phyloP scores from a whole-genome alignment of 2,797 vertebrate genomes.

The Triplophysa yarkandensis region DNA sequence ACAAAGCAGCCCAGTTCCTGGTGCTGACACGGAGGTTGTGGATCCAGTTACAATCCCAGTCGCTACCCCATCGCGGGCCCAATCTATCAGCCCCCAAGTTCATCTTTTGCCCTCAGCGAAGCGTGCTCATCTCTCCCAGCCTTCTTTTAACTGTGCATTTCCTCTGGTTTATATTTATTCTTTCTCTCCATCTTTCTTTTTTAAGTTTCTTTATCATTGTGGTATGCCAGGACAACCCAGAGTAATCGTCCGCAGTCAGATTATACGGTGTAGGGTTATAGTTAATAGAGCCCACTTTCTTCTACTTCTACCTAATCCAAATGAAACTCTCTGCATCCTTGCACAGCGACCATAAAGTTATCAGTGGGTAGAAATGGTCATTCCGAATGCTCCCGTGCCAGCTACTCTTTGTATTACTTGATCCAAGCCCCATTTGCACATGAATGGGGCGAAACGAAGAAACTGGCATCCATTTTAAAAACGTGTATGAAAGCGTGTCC shows the following conservation, averaged over 20 bases:
- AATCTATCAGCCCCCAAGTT: conserved; percentile 19
- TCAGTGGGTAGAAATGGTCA: neutral
- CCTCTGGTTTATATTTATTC: neutral
- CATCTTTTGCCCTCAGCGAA: conserved; percentile 1
- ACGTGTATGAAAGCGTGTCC: conserved; percentile 7
- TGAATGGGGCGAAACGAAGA: conserved; percentile 9
- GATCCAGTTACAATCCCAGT: conserved; percentile 68
- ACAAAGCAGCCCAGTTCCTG: conserved; percentile 76
- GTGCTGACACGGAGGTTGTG: conserved; percentile 68
- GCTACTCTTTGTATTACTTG: neutral
- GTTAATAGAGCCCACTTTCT: conserved; percentile 23
- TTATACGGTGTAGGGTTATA: conserved; percentile 45
- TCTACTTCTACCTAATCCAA: conserved; percentile 31
- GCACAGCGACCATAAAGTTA: neutral
- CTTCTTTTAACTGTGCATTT: neutral
- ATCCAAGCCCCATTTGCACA: conserved; percentile 24
- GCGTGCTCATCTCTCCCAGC: neutral
- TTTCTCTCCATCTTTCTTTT: conserved; percentile 10
- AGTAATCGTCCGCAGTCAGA: conserved; percentile 38
- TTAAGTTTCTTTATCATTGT: neutral
- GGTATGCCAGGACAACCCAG: neutral
- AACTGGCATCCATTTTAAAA: conserved; percentile 3
- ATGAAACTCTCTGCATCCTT: neutral
- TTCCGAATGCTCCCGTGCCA: neutral
- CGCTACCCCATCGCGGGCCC: conserved; percentile 33